Percentiles rank a stretch among this genome's conserved stretches.
Evolutionary conservation across 1,140 invertebrate species (phyloP).

Genomic region (Ceratina japonica): DNA sequence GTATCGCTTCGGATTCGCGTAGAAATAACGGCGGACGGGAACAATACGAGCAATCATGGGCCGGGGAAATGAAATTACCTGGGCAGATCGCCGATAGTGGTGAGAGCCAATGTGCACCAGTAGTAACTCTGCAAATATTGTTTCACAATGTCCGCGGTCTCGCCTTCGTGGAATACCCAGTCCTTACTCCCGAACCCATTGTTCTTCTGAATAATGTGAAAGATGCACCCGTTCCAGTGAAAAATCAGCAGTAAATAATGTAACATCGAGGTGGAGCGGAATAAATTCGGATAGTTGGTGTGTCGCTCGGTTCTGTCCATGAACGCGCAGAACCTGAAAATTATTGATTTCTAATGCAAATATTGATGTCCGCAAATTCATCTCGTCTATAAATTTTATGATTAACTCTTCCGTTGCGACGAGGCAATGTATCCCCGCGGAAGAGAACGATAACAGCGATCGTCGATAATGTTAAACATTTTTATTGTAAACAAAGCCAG

Average conservation of each 20-base stretch:
- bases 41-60: too few relatives aligned
- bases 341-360: too few relatives aligned
- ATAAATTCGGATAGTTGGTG: slow-evolving; percentile 99
- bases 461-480: too few relatives aligned
- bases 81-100: slow-evolving; percentile 88
- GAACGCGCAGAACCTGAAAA: slow-evolving; percentile 93
- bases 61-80: slow-evolving; percentile 64
- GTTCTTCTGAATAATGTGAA: slow-evolving; percentile 97
- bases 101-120: slow-evolving; percentile 97
- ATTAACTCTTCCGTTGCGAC: too few relatives aligned
- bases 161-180: slow-evolving; percentile 92
- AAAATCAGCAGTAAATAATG: slow-evolving; percentile 99
- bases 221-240: slow-evolving; percentile 99
- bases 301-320: slow-evolving; percentile 98
- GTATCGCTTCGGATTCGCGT: too few relatives aligned
- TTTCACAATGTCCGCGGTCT: slow-evolving; percentile 92
- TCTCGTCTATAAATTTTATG: too few relatives aligned
- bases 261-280: slow-evolving; percentile 95
- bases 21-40: too few relatives aligned
- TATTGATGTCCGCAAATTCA: too few relatives aligned
- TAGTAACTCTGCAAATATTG: slow-evolving; percentile 98
- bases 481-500: too few relatives aligned
- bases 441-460: too few relatives aligned
- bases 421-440: too few relatives aligned
- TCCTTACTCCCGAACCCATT: slow-evolving; percentile 94